A percentile compares a stretch with the other conserved stretches of the same genome.
phyloP scores from a whole-genome alignment of 2,113 vertebrate genomes.

The Anthoscopus minutus region DNA sequence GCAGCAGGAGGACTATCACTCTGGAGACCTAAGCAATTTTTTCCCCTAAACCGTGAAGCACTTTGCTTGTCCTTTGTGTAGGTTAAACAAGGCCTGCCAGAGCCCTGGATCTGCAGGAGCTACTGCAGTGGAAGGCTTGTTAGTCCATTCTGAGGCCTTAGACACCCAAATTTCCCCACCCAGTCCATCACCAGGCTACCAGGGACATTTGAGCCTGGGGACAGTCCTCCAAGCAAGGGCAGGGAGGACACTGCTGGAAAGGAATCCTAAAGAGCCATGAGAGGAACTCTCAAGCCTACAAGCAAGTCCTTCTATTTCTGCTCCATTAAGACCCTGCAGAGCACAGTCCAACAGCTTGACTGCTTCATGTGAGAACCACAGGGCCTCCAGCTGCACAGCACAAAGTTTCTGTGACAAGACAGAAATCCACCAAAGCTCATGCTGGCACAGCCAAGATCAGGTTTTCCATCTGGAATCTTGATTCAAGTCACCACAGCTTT shows the following conservation, averaged over 20 bases:
- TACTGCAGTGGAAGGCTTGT: not conserved
- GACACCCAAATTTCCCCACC: not conserved
- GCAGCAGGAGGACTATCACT: not conserved
- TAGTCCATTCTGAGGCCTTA: not conserved
- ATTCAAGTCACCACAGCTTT: not conserved
- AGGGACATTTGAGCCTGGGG: not conserved
- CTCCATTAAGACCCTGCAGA: not conserved
- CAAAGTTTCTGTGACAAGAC: not conserved
- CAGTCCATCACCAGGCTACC: not conserved
- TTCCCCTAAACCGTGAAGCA: not conserved
- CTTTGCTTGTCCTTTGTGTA: not conserved
- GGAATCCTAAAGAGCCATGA: not conserved
- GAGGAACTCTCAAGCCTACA: not conserved
- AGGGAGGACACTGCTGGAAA: not conserved
- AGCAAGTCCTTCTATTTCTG: not conserved
- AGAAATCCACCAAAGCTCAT: not conserved
- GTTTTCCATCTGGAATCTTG: not conserved
- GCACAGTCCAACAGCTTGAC: not conserved
- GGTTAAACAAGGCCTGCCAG: not conserved
- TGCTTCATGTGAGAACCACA: not conserved
- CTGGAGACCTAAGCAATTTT: not conserved
- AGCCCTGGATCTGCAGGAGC: not conserved
- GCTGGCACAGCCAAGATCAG: not conserved
- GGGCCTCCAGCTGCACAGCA: not conserved
- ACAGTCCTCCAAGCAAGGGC: not conserved